Evolutionary conservation across 2,797 vertebrate genomes (phyloP).

Genomic region (Smutsia gigantea): DNA sequence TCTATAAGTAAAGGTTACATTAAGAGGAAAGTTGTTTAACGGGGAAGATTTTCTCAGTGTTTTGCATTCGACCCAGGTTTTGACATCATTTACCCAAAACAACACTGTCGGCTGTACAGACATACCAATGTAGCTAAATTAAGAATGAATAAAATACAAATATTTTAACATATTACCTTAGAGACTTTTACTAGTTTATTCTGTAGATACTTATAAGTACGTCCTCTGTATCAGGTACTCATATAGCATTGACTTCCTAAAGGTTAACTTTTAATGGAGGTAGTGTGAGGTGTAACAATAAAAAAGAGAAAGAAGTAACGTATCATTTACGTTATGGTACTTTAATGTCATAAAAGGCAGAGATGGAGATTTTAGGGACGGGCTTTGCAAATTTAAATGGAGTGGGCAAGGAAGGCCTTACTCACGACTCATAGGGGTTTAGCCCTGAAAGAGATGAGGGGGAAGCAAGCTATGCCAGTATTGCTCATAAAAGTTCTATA

Average conservation of each 20-base stretch:
- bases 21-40: neutral
- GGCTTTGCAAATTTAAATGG: neutral
- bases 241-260: neutral
- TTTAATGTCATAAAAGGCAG: conserved; percentile 28
- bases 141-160: conserved; percentile 9
- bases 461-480: neutral
- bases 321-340: neutral
- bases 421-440: neutral
- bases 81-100: neutral
- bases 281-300: neutral
- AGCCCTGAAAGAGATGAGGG: neutral
- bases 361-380: neutral
- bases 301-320: neutral
- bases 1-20: neutral
- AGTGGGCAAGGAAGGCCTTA: neutral
- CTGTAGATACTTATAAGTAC: neutral
- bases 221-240: neutral
- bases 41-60: neutral
- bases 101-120: neutral
- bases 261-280: neutral
- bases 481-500: neutral
- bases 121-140: conserved; percentile 20
- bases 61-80: conserved; percentile 7
- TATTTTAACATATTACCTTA: neutral
- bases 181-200: conserved; percentile 26